phyloP scores from a whole-genome alignment of 2,797 vertebrate species.

The Myotis daubentonii region DNA sequence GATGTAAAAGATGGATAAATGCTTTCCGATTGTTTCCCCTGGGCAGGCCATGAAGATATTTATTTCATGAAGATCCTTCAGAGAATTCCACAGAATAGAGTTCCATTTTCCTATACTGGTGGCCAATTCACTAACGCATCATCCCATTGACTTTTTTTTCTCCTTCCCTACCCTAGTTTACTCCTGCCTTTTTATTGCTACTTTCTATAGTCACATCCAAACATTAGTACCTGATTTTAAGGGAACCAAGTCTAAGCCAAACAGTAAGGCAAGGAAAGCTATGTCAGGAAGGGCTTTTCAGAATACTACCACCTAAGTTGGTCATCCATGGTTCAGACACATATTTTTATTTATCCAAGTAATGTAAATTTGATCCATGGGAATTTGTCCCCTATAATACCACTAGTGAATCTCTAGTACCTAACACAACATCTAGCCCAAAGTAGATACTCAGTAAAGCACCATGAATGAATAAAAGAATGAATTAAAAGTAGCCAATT shows the following conservation, averaged over 20 bases:
- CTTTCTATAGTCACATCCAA: not conserved
- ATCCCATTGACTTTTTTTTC: not conserved
- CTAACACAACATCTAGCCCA: not conserved
- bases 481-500: not conserved
- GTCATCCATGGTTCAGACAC: not conserved
- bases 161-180: not conserved
- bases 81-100: not conserved
- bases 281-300: not conserved
- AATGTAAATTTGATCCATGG: not conserved
- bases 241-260: not conserved
- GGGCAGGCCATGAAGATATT: not conserved
- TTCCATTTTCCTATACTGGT: not conserved
- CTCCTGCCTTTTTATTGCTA: not conserved
- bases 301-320: not conserved
- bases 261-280: not conserved
- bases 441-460: not conserved
- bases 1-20: not conserved
- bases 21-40: not conserved
- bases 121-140: not conserved
- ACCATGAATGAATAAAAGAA: not conserved
- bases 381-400: not conserved
- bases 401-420: not conserved
- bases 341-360: not conserved
- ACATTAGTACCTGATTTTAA: constrained; percentile 1
- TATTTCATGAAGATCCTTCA: not conserved